Base-by-base conservation (phyloP, 2,888 invertebrate genomes). In the Hymenopus coronatus region DNA sequence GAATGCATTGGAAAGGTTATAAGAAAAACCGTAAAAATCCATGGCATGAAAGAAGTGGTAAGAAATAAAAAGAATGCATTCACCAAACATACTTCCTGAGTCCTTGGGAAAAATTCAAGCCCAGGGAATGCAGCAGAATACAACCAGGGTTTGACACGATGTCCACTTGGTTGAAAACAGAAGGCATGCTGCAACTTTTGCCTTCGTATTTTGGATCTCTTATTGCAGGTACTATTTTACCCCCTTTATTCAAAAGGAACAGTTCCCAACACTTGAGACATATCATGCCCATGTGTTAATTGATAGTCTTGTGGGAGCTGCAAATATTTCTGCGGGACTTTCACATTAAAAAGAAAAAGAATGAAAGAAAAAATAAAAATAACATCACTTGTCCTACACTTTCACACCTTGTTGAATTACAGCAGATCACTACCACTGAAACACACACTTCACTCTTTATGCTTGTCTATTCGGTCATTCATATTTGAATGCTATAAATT, bases 141-240 rank as follows among this genome's bases (percentile, higher is more conserved):
- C 84, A 84, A 81, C 84, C 87, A 87, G 8, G 54, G 33, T 20
- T 27, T 15, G 81, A 1, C 84, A 40, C 25, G 30, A 28, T 20
- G 20, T 30, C 54, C 30, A n/a, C 54, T 27, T 40, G 87, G 33
- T 28, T 82, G 33, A 28, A 25, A 40, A n/a, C 20, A 27, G 82
- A 82, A 87, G 87, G 87, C 28, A 27, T 33, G 84, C 85, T 88
- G 84, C 82, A 25, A 81, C 25, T 20, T 81, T 9, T 46, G 12
- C 27, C 84, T 81, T 84, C 84, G 27, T 20, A 33, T 33, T 84
- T 87, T 89, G 88, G 84, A 85, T 84, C 84, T 88, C 88, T 84
- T 88, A 8, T 7, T 33, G 27, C 87, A 87, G 87, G 87, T 87
- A 87, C 87, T 33, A 82, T 70, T 87, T 87, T 87, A 87, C 82